Conservation (phyloP, 1,140 invertebrate genomes). For the Drosophila seguyi region DNA sequence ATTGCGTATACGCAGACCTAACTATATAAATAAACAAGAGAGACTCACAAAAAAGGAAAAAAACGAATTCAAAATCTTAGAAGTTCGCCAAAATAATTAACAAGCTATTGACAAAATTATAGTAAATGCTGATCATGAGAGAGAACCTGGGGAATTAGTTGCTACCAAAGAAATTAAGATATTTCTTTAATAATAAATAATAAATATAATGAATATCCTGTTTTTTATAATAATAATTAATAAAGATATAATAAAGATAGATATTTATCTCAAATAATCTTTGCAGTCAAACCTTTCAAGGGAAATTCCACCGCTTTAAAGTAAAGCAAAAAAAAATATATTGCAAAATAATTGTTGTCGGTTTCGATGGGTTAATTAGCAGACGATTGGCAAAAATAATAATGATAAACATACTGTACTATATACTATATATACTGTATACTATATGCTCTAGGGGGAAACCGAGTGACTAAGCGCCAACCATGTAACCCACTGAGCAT, state of each 20-base stretch:
- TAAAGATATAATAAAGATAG: not conserved
- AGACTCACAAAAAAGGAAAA: not conserved
- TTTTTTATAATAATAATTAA: not conserved
- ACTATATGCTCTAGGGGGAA: slow-evolving; percentile 16
- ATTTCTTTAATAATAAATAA: too few species aligned
- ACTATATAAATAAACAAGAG: not conserved
- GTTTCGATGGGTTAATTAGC: slow-evolving; percentile 60
- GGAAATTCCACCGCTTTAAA: not conserved
- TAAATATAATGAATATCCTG: too few species aligned
- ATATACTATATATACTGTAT: too few species aligned
- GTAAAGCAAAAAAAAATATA: not conserved
- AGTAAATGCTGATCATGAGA: not conserved
- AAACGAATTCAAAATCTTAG: not conserved
- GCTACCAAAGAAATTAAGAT: not conserved
- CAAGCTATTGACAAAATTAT: slow-evolving; percentile 11
- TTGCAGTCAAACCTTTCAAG: not conserved
- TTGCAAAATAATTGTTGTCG: slow-evolving; percentile 31
- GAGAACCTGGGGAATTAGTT: not conserved
- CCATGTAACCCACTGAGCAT: slow-evolving; percentile 29
- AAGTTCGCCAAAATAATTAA: slow-evolving; percentile 11
- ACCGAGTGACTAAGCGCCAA: slow-evolving; percentile 30
- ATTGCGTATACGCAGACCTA: slow-evolving; percentile 6
- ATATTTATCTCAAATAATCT: not conserved
- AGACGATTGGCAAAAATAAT: slow-evolving; percentile 67
- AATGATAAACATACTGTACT: slow-evolving; percentile 1